Evolutionary conservation across 2,113 vertebrate genomes (phyloP), one percentile per base, ranked within the genome.

Genomic region (Gymnobelideus leadbeateri): DNA sequence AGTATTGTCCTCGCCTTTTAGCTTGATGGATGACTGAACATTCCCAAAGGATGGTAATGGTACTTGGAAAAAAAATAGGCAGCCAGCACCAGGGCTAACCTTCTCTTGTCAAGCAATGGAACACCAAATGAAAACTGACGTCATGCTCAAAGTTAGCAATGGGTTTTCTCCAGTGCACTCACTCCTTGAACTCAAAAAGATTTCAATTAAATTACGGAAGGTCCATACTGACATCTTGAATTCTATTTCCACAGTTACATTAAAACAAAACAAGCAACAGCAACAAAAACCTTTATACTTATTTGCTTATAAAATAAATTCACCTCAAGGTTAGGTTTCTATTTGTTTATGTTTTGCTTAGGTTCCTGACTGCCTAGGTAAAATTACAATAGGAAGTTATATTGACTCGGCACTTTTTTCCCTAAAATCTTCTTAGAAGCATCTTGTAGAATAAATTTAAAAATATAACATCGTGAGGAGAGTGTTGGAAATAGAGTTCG

Each of bases 311-410:
- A 43, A 84, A 84, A 84, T 21, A 43, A 84, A 84, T 84, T 77
- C 3, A 84, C 16, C 0, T 84, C 19, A 21, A 77, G n/a, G 68
- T 84, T 21, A 84, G 0, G 4, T 3, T 16, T 24, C 14, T 89
- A 37, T 84, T 50, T 37, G 54, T 93, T 91, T 57, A 31, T 52
- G 68, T 94, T 92, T 91, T 95, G 1, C 0, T 84, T 16, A n/a
- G 8, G 26, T 94, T 95, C 94, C 1, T 91, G 55, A 91, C 93
- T 96, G 37, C 19, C 8, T 97, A 96, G n/a, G 3, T 94, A 95
- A 97, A 94, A 93, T 93, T 57, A 89, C 95, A 94, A 93, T 94
- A 31, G 90, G 25, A 94, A 94, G 95, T 92, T 94, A 93, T 92
- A 47, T 93, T 95, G 37, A 37, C 37, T 92, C 52, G 28, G 1